Percentiles rank a stretch among this genome's conserved stretches.
These are phyloP conservation scores for Andrena trimmerana DNA, from an alignment of 2,888 invertebrate genomes.

Conservation along the genomic window DNA sequence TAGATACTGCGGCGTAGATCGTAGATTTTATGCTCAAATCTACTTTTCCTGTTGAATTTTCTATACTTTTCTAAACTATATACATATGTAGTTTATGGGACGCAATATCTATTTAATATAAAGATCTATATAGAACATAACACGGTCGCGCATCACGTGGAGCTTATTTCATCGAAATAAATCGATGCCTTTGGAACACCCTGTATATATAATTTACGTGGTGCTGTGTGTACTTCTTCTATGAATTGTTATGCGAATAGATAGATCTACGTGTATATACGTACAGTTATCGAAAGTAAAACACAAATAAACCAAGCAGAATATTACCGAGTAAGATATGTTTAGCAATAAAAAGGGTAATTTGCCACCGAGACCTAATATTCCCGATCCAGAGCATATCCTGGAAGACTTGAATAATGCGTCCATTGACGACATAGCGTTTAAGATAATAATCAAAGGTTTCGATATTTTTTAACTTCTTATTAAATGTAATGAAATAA, in stretches of 20 bases:
- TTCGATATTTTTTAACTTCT: constrained; percentile 19
- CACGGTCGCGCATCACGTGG: no score
- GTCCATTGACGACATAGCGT: constrained; percentile 76
- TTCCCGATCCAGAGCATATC: constrained; percentile 78
- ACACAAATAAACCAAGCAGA: background rate
- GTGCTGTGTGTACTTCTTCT: background rate
- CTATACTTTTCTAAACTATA: background rate
- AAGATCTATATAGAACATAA: background rate
- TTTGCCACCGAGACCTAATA: constrained; percentile 79
- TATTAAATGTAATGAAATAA: constrained; percentile 3
- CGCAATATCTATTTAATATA: background rate
- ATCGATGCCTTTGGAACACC: background rate
- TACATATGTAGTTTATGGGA: background rate
- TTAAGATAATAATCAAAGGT: constrained; percentile 76
- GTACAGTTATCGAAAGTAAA: background rate
- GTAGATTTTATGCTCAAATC: no score
- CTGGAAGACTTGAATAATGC: constrained; percentile 79
- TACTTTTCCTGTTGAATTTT: background rate
- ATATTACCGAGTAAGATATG: constrained; percentile 18
- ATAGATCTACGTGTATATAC: background rate
- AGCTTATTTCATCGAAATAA: background rate
- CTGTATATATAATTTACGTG: background rate
- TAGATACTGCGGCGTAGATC: no score
- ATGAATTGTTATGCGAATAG: background rate
- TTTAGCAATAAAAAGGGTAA: constrained; percentile 77